A percentile compares a stretch with the other conserved stretches of the same genome.
phyloP scores from a whole-genome alignment of 1,140 invertebrate genomes.

The Trichogramma pretiosum region DNA sequence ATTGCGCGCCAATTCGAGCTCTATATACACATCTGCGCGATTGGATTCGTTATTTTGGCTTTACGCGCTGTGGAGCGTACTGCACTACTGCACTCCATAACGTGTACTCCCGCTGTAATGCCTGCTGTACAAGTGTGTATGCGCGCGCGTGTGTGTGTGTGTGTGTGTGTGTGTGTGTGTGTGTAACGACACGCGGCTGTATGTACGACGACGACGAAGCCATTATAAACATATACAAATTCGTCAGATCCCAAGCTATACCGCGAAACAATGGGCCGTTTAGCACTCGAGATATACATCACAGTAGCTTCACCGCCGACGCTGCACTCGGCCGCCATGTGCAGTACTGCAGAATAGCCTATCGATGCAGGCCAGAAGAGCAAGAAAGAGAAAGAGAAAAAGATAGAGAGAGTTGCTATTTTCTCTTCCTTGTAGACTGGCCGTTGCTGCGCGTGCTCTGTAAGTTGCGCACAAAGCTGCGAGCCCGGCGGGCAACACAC shows the following conservation, averaged over 20 bases:
- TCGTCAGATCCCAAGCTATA: slow-evolving; percentile 44
- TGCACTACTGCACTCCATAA: too few relatives aligned
- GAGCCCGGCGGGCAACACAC: too few relatives aligned
- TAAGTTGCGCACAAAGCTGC: too few relatives aligned
- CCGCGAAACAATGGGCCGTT: slow-evolving; percentile 44
- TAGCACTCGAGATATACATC: slow-evolving; percentile 44
- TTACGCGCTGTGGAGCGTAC: slow-evolving; percentile 20
- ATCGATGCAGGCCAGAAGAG: too few relatives aligned
- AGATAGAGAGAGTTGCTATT: slow-evolving; percentile 21
- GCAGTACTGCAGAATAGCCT: slow-evolving; percentile 20
- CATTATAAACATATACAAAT: slow-evolving; percentile 48
- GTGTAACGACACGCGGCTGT: not conserved
- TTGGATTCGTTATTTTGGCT: slow-evolving; percentile 27
- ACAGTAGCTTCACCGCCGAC: slow-evolving; percentile 39
- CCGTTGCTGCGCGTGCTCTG: too few relatives aligned
- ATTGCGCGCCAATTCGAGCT: slow-evolving; percentile 19
- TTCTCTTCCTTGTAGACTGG: slow-evolving; percentile 16
- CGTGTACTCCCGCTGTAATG: too few relatives aligned
- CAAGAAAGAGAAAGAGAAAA: not conserved
- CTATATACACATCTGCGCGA: slow-evolving; percentile 18
- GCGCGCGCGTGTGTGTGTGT: too few relatives aligned
- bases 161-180: too few relatives aligned
- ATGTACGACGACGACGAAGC: slow-evolving; percentile 25
- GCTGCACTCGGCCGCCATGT: slow-evolving; percentile 19
- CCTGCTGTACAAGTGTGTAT: too few relatives aligned